Evolutionary conservation across 2,113 vertebrate species (phyloP).

Genomic region (Protomyctophum bolini): DNA sequence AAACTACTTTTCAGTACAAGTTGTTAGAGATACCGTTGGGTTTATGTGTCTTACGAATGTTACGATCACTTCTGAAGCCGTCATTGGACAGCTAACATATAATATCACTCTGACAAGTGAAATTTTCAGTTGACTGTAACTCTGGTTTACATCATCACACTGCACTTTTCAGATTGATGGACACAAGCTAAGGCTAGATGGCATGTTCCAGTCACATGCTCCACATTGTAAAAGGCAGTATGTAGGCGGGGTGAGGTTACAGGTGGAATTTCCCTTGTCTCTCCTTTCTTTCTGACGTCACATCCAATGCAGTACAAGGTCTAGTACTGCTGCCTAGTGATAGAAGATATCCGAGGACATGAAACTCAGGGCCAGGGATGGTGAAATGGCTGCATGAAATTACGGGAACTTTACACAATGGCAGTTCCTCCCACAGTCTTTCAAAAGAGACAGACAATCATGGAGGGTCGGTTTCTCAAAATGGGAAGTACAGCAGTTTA

Average conservation of each 20-base stretch:
- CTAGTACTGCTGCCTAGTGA: slow-evolving; percentile 26
- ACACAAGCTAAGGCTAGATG: slow-evolving; percentile 33
- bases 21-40: too few relatives aligned
- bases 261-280: slow-evolving; percentile 77
- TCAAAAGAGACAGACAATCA: slow-evolving; percentile 24
- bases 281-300: slow-evolving; percentile 66
- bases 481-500: slow-evolving; percentile 64
- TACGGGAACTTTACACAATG: slow-evolving; percentile 53
- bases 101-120: neutral
- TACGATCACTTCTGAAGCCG: too few relatives aligned
- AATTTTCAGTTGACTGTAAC: neutral
- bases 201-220: slow-evolving; percentile 59
- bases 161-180: slow-evolving; percentile 17
- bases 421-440: slow-evolving; percentile 51
- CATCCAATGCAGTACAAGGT: slow-evolving; percentile 22
- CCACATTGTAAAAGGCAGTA: slow-evolving; percentile 35
- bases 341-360: slow-evolving; percentile 53
- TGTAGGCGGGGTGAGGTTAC: slow-evolving; percentile 57
- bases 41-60: too few relatives aligned
- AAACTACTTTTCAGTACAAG: too few relatives aligned
- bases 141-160: slow-evolving; percentile 45
- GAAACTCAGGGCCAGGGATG: slow-evolving; percentile 38
- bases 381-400: slow-evolving; percentile 35
- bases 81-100: neutral
- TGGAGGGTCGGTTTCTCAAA: slow-evolving; percentile 20